Evolutionary conservation across 2,888 invertebrate genomes (phyloP).

Genomic region (Parnassius orleans): DNA sequence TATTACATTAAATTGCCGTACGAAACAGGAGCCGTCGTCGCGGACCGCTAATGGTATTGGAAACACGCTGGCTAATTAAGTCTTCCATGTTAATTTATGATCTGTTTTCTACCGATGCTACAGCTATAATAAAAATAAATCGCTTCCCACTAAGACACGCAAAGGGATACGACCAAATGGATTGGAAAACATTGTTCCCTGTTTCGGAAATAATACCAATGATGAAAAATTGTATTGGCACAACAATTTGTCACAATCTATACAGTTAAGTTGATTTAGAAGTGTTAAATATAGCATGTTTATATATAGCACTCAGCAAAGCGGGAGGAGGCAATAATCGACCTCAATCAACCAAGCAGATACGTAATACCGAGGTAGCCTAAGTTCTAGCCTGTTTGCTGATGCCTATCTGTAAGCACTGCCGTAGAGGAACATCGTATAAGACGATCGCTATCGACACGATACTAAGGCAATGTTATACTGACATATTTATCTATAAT

Average conservation of each 20-base stretch:
- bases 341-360: conserved; percentile 22
- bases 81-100: conserved; percentile 73
- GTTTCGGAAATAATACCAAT: conserved; percentile 9
- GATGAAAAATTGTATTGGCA: conserved; percentile 5
- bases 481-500: neutral
- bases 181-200: conserved; percentile 51
- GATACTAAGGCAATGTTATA: conserved; percentile 9
- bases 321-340: conserved; percentile 20
- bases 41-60: conserved; percentile 72
- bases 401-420: conserved; percentile 40
- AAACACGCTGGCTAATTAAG: conserved; percentile 73
- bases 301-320: conserved; percentile 8
- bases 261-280: neutral
- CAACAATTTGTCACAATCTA: neutral
- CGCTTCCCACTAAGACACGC: conserved; percentile 68
- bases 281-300: neutral
- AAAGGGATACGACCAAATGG: conserved; percentile 68
- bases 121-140: conserved; percentile 77
- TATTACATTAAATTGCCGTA: conserved; percentile 65
- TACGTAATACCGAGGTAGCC: conserved; percentile 23
- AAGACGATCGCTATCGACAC: conserved; percentile 27
- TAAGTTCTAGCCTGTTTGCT: conserved; percentile 42
- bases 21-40: conserved; percentile 65
- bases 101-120: conserved; percentile 65
- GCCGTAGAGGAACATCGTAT: conserved; percentile 36